phyloP scores from a whole-genome alignment of 2,113 vertebrate genomes.

The Hypanus sabinus region DNA sequence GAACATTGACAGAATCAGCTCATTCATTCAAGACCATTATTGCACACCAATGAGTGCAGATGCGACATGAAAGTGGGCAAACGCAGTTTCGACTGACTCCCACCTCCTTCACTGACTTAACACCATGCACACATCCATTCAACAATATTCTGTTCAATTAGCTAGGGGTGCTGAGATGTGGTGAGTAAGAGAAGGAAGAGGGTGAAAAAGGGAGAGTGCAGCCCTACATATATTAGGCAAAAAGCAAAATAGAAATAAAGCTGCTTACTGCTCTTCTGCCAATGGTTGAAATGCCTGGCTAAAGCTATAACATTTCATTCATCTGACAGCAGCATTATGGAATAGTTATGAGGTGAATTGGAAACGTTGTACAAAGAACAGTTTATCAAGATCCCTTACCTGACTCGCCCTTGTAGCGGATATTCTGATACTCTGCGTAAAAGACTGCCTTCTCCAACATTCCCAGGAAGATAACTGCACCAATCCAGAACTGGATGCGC shows the following conservation, averaged over 20 bases:
- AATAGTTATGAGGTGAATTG: not conserved
- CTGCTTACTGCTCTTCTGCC: not conserved
- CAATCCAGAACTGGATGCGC: slow-evolving; percentile 84
- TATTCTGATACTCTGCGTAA: slow-evolving; percentile 78
- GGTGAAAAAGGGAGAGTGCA: not conserved
- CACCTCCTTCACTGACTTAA: not conserved
- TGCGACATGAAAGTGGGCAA: not conserved
- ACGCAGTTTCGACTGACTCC: not conserved
- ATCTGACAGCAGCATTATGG: too few relatives aligned
- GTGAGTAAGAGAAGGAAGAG: not conserved
- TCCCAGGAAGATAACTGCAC: slow-evolving; percentile 76
- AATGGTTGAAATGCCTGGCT: not conserved
- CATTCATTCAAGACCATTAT: not conserved
- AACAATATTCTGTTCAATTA: too few relatives aligned
- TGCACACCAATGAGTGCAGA: not conserved
- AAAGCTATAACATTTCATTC: not conserved
- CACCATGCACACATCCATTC: too few relatives aligned
- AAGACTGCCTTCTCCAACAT: slow-evolving; percentile 85
- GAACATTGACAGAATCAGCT: not conserved
- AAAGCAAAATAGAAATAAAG: not conserved
- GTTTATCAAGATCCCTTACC: slow-evolving; percentile 52
- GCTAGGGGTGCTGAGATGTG: too few relatives aligned
- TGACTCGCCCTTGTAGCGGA: slow-evolving; percentile 79
- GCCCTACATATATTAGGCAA: not conserved
- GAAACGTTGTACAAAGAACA: not conserved